A percentile compares a stretch with the other conserved stretches of the same genome.
phyloP scores from a whole-genome alignment of 2,797 vertebrate genomes.

The Luscinia megarhynchos region DNA sequence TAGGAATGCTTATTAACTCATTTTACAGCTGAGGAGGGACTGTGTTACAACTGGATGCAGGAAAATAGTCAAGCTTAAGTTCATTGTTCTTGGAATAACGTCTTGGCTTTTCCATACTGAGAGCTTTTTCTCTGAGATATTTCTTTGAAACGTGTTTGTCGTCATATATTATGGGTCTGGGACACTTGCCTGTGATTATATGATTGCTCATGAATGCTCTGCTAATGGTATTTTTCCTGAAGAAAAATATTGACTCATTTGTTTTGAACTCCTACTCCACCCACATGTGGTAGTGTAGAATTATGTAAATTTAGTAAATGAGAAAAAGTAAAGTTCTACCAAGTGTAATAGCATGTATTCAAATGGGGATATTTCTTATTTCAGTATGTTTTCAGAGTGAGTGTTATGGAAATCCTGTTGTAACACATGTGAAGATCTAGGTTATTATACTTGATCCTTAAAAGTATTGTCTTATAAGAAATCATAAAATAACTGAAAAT shows the following conservation, averaged over 20 bases:
- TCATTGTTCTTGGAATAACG: constrained; percentile 9
- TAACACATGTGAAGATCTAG: background rate
- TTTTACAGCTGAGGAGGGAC: background rate
- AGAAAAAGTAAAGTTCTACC: constrained; percentile 63
- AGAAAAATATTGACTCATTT: constrained; percentile 75
- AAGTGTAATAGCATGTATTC: constrained; percentile 23
- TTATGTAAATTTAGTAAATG: constrained; percentile 68
- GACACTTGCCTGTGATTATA: constrained; percentile 69
- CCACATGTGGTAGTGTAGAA: constrained; percentile 64
- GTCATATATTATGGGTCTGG: constrained; percentile 57
- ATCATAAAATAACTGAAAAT: background rate
- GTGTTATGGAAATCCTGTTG: background rate
- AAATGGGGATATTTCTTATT: background rate
- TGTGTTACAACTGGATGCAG: background rate
- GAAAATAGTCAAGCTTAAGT: background rate
- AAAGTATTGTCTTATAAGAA: background rate
- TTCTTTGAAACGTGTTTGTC: constrained; percentile 28
- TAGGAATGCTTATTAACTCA: background rate
- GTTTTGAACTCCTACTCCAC: constrained; percentile 71
- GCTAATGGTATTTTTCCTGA: constrained; percentile 66
- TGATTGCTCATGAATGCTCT: constrained; percentile 70
- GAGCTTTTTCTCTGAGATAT: background rate
- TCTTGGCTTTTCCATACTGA: background rate
- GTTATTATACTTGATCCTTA: background rate
- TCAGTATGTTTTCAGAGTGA: background rate